phyloP scores from a whole-genome alignment of 2,888 invertebrate genomes.

The Pogonocherus hispidulus region DNA sequence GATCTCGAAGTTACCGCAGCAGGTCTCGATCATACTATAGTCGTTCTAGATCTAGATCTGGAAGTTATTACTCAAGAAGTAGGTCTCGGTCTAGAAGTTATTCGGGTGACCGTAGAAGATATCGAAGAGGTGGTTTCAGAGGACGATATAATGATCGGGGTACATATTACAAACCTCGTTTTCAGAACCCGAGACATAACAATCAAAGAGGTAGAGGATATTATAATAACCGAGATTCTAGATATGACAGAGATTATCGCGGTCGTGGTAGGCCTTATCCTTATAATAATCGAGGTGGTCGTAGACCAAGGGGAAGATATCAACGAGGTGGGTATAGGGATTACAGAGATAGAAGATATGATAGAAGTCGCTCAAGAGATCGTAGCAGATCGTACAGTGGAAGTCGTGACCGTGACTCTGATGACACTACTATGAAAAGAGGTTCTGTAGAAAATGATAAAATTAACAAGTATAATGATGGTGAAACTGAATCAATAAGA shows the following conservation, averaged over 20 bases:
- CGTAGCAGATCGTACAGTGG: slow-evolving; percentile 69
- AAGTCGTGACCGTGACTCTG: slow-evolving; percentile 68
- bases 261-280: slow-evolving; percentile 64
- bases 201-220: slow-evolving; percentile 69
- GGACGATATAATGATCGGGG: slow-evolving; percentile 77
- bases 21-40: slow-evolving; percentile 77
- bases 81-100: slow-evolving; percentile 71
- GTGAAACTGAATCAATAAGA: slow-evolving; percentile 67
- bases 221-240: slow-evolving; percentile 64
- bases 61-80: slow-evolving; percentile 72
- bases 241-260: slow-evolving; percentile 64
- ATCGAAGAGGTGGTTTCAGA: slow-evolving; percentile 68
- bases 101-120: slow-evolving; percentile 68
- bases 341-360: slow-evolving; percentile 77
- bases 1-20: slow-evolving; percentile 66
- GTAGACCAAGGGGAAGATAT: slow-evolving; percentile 62
- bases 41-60: slow-evolving; percentile 69
- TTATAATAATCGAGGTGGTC: slow-evolving; percentile 60
- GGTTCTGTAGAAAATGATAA: slow-evolving; percentile 71
- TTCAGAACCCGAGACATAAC: slow-evolving; percentile 75
- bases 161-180: slow-evolving; percentile 84
- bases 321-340: slow-evolving; percentile 73
- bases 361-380: slow-evolving; percentile 73
- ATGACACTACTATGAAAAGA: slow-evolving; percentile 50
- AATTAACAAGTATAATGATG: slow-evolving; percentile 71